phyloP scores from a whole-genome alignment of 2,797 vertebrate genomes.

The Mus spretus region DNA sequence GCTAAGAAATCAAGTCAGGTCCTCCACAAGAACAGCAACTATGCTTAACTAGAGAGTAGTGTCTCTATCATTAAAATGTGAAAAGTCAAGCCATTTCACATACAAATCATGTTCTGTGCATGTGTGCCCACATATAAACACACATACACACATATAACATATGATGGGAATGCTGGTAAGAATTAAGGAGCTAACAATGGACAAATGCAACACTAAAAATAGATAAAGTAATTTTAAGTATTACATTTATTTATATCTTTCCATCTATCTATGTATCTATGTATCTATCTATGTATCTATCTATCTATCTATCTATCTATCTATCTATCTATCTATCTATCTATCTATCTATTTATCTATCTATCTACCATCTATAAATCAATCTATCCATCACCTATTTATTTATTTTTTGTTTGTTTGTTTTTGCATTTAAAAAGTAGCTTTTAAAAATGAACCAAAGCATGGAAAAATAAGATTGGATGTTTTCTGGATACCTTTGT shows the following conservation, averaged over 20 bases:
- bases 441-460: not conserved
- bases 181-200: not conserved
- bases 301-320: no score
- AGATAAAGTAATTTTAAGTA: not conserved
- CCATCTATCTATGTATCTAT: no score
- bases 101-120: not conserved
- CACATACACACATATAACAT: not conserved
- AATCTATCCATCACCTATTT: no score
- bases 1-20: not conserved
- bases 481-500: not conserved
- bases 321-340: not conserved
- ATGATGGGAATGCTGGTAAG: not conserved
- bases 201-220: not conserved
- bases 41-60: not conserved
- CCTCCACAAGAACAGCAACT: not conserved
- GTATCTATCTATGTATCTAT: not conserved
- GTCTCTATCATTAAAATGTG: not conserved
- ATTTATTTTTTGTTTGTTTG: not conserved
- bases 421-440: not conserved
- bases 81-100: not conserved
- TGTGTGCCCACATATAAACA: not conserved
- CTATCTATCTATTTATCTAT: not conserved
- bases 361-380: no score
- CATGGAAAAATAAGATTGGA: not conserved
- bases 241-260: not conserved